Percentiles rank a stretch among this genome's conserved stretches.
phyloP scores from a whole-genome alignment of 2,797 vertebrate genomes.

The Hipposideros larvatus region DNA sequence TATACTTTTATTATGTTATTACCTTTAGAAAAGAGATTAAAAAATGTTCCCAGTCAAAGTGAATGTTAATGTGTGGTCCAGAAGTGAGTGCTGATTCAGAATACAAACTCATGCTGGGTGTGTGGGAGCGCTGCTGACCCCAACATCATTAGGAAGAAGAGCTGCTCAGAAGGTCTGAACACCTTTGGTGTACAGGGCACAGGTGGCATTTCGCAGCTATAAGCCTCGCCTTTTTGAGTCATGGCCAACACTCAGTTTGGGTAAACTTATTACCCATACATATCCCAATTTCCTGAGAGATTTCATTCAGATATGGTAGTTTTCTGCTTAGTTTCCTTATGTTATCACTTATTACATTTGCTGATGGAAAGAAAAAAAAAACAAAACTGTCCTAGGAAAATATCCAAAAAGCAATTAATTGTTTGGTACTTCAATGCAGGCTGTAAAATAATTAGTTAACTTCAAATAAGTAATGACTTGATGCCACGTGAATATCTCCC shows the following conservation, averaged over 20 bases:
- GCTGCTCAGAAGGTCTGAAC: constrained; percentile 1
- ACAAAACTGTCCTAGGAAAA: not conserved
- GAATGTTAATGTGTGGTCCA: not conserved
- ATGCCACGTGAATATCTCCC: not conserved
- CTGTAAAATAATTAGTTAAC: not conserved
- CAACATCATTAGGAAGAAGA: not conserved
- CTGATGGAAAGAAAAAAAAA: not conserved
- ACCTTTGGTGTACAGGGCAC: constrained; percentile 70
- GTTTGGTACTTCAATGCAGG: not conserved
- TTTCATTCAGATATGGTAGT: not conserved
- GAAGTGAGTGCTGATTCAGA: not conserved
- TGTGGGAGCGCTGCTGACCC: not conserved
- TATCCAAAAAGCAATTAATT: constrained; percentile 5
- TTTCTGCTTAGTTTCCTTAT: constrained; percentile 36
- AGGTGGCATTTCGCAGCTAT: constrained; percentile 66
- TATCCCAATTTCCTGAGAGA: constrained; percentile 48
- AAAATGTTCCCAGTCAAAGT: constrained; percentile 15
- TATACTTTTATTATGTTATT: not conserved
- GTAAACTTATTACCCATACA: constrained; percentile 53
- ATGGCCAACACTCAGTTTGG: constrained; percentile 48
- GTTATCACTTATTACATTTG: constrained; percentile 48
- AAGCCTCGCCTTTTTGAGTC: constrained; percentile 25
- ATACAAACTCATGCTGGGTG: not conserved
- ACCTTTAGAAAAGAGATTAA: not conserved
- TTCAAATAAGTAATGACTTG: not conserved